Evolutionary conservation across 2,888 invertebrate species (phyloP).

Genomic region (Nomada flava): DNA sequence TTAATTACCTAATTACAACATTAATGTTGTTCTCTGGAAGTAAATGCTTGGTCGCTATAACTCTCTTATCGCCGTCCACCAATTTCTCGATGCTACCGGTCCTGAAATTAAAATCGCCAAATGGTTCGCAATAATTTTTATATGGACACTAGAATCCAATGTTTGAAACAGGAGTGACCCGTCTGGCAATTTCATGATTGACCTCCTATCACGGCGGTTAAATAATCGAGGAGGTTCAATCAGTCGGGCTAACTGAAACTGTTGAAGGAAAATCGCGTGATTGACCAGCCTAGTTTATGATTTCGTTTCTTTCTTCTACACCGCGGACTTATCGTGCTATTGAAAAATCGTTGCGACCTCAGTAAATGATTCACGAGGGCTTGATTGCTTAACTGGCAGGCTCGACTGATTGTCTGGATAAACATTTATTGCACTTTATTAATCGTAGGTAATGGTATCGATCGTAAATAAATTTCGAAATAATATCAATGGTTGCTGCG

Average conservation of each 20-base stretch:
- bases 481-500: not conserved
- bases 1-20: constrained; percentile 91
- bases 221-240: constrained; percentile 54
- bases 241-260: constrained; percentile 35
- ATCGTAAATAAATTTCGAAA: not conserved
- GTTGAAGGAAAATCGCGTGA: constrained; percentile 55
- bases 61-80: constrained; percentile 84
- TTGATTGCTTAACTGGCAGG: constrained; percentile 15
- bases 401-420: not conserved
- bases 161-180: constrained; percentile 20
- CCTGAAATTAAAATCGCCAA: constrained; percentile 73
- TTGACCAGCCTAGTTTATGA: constrained; percentile 49
- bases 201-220: constrained; percentile 40
- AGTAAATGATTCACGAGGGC: constrained; percentile 54
- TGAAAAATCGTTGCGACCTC: constrained; percentile 60
- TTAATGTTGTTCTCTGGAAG: constrained; percentile 93
- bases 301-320: constrained; percentile 23
- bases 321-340: constrained; percentile 18
- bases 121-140: no score
- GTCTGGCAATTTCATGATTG: constrained; percentile 39
- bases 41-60: constrained; percentile 85
- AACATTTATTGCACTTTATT: not conserved
- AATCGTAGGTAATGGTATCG: not conserved
- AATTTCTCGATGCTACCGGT: constrained; percentile 85
- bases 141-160: not conserved